Conservation (phyloP, 2,797 vertebrate genomes). For the Pyrrhura leucotis region DNA sequence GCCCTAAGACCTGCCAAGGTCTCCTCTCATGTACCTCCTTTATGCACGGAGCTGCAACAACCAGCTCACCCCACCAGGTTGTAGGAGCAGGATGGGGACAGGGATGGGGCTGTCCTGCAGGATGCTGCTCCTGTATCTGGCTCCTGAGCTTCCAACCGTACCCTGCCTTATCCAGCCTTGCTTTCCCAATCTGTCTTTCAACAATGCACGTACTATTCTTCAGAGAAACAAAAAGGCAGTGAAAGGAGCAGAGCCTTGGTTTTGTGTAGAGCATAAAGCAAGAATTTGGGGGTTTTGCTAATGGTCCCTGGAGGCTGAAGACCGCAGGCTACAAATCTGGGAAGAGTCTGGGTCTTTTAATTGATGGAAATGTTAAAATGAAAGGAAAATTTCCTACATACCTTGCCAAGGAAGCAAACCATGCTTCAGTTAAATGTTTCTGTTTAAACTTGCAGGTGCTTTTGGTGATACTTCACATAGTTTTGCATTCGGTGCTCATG, state of each 20-base stretch:
- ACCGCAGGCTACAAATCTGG: neutral
- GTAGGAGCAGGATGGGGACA: no score
- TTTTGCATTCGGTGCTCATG: neutral
- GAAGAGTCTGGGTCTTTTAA: neutral
- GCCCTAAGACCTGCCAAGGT: neutral
- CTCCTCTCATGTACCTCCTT: rapidly evolving
- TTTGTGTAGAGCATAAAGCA: neutral
- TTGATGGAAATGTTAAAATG: neutral
- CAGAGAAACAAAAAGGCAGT: neutral
- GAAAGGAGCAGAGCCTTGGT: neutral
- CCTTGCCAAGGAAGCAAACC: neutral
- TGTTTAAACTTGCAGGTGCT: neutral
- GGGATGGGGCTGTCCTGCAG: neutral
- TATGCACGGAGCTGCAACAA: rapidly evolving
- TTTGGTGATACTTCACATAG: neutral
- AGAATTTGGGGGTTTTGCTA: neutral
- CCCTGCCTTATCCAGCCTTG: neutral
- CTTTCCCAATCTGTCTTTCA: neutral
- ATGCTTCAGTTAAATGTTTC: neutral
- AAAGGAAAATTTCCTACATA: neutral
- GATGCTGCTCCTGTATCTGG: neutral
- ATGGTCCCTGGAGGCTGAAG: neutral
- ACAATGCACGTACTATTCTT: rapidly evolving
- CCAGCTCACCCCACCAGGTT: neutral
- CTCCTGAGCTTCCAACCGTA: neutral